These are phyloP conservation scores for Nomada ruficornis DNA, from an alignment of 2,888 invertebrate species.

Conservation along the genomic window DNA sequence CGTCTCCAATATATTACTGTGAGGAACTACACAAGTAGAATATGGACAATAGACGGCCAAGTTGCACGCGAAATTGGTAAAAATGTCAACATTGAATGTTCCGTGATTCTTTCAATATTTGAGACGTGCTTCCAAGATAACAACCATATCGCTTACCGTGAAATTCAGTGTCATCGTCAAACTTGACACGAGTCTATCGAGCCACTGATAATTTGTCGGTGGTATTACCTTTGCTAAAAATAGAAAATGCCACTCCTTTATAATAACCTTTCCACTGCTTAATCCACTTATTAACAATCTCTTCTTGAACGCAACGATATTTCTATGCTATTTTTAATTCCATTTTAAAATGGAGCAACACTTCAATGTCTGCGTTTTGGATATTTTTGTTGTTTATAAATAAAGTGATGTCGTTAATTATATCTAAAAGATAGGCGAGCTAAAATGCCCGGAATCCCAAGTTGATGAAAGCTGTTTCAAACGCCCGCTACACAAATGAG, in stretches of 20 bases:
- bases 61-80: constrained; percentile 1
- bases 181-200: neutral
- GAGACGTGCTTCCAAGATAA: constrained; percentile 15
- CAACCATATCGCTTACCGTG: neutral
- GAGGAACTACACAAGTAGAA: constrained; percentile 6
- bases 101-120: constrained; percentile 11
- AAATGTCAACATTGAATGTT: constrained; percentile 19
- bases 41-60: constrained; percentile 13
- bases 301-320: neutral
- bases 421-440: constrained; percentile 19
- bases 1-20: neutral
- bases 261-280: neutral
- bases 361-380: neutral
- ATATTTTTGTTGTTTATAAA: neutral
- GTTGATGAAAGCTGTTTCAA: constrained; percentile 44
- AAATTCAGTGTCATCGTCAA: constrained; percentile 3
- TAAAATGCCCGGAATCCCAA: constrained; percentile 28
- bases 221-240: neutral
- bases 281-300: neutral
- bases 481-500: constrained; percentile 56
- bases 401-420: constrained; percentile 17
- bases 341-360: neutral
- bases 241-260: neutral
- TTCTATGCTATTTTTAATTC: neutral
- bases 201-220: neutral